A percentile compares a stretch with the other conserved stretches of the same genome.
Evolutionary conservation across 1,140 invertebrate species (phyloP).

Genomic region (Babylonia areolata): DNA sequence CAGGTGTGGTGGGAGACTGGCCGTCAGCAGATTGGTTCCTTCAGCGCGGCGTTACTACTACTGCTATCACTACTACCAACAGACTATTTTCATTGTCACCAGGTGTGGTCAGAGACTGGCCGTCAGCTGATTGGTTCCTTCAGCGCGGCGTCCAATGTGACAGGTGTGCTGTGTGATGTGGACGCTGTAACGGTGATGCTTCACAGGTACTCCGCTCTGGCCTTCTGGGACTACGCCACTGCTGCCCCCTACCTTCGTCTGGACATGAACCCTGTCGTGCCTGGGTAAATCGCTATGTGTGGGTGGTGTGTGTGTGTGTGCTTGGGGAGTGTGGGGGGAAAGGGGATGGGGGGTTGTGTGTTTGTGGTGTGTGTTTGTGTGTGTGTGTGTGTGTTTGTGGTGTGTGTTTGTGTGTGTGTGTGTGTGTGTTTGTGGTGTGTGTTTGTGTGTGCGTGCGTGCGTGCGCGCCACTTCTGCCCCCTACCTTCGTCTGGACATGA

Average conservation of each 20-base stretch:
- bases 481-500: slow-evolving; percentile 90
- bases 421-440: neutral
- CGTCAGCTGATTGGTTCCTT: slow-evolving; percentile 88
- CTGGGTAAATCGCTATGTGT: slow-evolving; percentile 77
- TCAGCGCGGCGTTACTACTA: slow-evolving; percentile 90
- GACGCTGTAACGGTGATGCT: slow-evolving; percentile 87
- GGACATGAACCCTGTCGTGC: slow-evolving; percentile 89
- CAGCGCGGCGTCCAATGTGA: slow-evolving; percentile 91
- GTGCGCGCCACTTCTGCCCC: slow-evolving; percentile 88
- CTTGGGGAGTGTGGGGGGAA: too few species aligned
- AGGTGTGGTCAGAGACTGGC: slow-evolving; percentile 40
- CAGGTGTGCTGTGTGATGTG: slow-evolving; percentile 91
- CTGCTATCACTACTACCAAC: too few species aligned
- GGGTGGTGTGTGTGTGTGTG: neutral
- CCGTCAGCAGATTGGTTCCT: slow-evolving; percentile 86
- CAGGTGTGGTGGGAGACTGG: slow-evolving; percentile 39
- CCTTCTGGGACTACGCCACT: slow-evolving; percentile 92
- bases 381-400: neutral
- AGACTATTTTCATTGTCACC: too few species aligned
- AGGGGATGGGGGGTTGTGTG: too few species aligned
- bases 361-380: neutral
- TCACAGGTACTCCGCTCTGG: slow-evolving; percentile 88
- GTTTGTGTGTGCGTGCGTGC: neutral
- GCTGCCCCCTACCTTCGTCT: slow-evolving; percentile 88
- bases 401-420: neutral